phyloP scores from a whole-genome alignment of 2,888 invertebrate species.

The Chrysolina americana region DNA sequence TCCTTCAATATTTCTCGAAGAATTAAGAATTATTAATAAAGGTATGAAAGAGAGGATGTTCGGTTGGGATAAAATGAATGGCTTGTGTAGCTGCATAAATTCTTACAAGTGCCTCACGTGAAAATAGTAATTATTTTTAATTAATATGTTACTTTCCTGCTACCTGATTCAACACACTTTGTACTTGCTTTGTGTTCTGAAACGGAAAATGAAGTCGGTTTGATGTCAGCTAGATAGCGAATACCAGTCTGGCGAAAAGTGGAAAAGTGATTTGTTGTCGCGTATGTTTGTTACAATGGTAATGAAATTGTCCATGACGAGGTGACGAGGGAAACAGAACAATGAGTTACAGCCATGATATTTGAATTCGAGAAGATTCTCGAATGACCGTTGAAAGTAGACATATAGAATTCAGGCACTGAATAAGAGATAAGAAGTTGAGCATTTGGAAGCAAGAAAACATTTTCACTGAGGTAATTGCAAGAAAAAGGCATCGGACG shows the following conservation, averaged over 20 bases:
- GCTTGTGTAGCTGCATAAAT: slow-evolving; percentile 36
- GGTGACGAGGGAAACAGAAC: no score
- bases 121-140: slow-evolving; percentile 46
- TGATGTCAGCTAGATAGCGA: neutral
- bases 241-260: neutral
- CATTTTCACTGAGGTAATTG: no score
- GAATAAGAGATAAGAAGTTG: no score
- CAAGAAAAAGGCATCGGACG: no score
- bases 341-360: no score
- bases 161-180: slow-evolving; percentile 18
- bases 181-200: slow-evolving; percentile 24
- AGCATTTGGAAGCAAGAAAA: no score
- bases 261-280: slow-evolving; percentile 6
- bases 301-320: no score
- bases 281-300: neutral
- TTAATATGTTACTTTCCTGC: slow-evolving; percentile 40
- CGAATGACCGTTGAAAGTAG: no score
- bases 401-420: no score
- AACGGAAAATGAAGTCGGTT: slow-evolving; percentile 32
- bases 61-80: slow-evolving; percentile 39
- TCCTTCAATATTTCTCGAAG: slow-evolving; percentile 1
- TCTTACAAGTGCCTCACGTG: slow-evolving; percentile 41
- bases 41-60: slow-evolving; percentile 37
- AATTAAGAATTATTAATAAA: slow-evolving; percentile 36
- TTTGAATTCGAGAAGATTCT: no score